Evolutionary conservation across 2,797 vertebrate species (phyloP).

Genomic region (Heteromormyrus szaboi): DNA sequence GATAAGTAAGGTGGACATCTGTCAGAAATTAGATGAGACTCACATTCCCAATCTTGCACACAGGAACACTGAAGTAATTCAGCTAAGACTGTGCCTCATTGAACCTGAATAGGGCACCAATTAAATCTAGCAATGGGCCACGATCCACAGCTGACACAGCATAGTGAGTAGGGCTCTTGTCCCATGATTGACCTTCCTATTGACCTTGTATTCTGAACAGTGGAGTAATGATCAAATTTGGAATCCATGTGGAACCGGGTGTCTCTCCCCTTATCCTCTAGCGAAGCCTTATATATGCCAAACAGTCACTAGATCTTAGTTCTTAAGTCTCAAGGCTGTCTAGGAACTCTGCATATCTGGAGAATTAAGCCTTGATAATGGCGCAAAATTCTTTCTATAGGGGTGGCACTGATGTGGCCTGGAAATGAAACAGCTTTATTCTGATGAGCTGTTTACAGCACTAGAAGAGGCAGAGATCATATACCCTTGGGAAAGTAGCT

Average conservation of each 20-base stretch:
- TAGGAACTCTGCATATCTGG: background rate
- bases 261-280: background rate
- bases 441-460: background rate
- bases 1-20: background rate
- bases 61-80: background rate
- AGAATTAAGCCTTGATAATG: background rate
- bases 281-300: background rate
- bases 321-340: background rate
- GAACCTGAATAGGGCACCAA: slow-evolving; percentile 20
- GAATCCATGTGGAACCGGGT: background rate
- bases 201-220: background rate
- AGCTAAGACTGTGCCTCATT: slow-evolving; percentile 19
- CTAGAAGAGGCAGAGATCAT: background rate
- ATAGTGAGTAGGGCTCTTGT: background rate
- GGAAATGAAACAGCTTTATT: slow-evolving; percentile 1
- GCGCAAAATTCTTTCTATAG: background rate
- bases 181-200: background rate
- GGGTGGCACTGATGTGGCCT: background rate
- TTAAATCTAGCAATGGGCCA: slow-evolving; percentile 23
- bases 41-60: slow-evolving; percentile 8
- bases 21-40: slow-evolving; percentile 19
- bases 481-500: background rate
- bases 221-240: background rate
- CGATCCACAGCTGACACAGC: slow-evolving; percentile 4
- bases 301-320: background rate